Base-by-base conservation (phyloP, 2,797 vertebrate species). In the Platyrinchus mystaceus region DNA sequence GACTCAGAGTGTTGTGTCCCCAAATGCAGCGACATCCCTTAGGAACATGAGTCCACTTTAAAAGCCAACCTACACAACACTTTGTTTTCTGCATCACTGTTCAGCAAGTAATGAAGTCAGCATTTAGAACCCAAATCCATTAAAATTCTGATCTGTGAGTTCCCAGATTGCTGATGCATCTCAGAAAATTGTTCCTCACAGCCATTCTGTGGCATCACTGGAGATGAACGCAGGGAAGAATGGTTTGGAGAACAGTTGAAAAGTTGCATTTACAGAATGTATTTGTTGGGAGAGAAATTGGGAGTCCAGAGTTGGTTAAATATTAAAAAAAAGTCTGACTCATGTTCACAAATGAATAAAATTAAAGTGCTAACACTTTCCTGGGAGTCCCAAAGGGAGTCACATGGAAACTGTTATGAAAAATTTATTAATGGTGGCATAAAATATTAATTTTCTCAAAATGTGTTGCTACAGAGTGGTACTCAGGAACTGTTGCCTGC, bases 11-110 rank as follows among this genome's bases (percentile, higher is more conserved):
- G 10, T 2, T 41, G n/a, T 10, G 14, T 16, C 84, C 68, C 60
- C 77, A 39, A 50, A 47, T 2, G 3, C 39, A 26, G 49, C 41
- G 27, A 39, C 9, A 23, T 21, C 28, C 30, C 49, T 30, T 17
- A 44, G 20, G 23, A 36, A 56, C 0, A 0, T 11, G 43, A 39
- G 24, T 32, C 34, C 46, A 22, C 26, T 26, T 62, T 21, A n/a
- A 74, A 86, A 32, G 17, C n/a, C 50, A 69, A 34, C 22, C 36
- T 20, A 32, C 17, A 14, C 6, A n/a, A 47, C 47, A 21, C 44
- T 59, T 86, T 41, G 27, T 66, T 77, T 76, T 59, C 70, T 28
- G 3, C 36, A 22, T 71, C 50, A 18, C 36, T 37, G 73, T 75
- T 53, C 58, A 53, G 47, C 63, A 82, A 49, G 43, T 8, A 49